phyloP scores from a whole-genome alignment of 2,113 vertebrate species.

The Rhegmatorhina hoffmannsi region DNA sequence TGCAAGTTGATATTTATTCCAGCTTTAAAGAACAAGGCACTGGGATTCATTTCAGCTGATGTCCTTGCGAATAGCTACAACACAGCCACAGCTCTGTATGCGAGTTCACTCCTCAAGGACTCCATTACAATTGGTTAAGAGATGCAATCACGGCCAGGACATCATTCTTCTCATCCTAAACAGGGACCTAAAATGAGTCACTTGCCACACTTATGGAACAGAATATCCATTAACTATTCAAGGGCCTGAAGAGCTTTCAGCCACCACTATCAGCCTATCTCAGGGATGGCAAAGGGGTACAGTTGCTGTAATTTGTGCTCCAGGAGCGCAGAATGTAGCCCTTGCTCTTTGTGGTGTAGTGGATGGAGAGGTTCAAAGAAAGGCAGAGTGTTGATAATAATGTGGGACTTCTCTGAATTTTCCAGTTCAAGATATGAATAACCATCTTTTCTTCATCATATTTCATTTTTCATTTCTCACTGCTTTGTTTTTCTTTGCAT shows the following conservation, averaged over 20 bases:
- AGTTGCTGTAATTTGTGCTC: background rate
- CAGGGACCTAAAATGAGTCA: background rate
- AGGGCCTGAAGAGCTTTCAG: background rate
- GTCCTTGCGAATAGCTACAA: background rate
- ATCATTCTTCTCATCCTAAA: background rate
- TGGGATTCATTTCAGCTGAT: background rate
- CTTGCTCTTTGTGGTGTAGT: background rate
- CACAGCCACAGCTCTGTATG: background rate
- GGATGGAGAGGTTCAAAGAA: background rate
- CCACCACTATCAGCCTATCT: background rate
- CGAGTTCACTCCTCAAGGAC: background rate
- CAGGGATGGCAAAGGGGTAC: background rate
- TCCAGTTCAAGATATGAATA: background rate
- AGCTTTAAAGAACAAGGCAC: background rate
- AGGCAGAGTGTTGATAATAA: background rate
- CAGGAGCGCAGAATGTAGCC: background rate
- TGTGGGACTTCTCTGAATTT: background rate
- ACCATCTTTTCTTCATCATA: background rate
- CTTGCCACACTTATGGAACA: background rate
- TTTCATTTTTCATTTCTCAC: background rate
- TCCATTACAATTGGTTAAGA: background rate
- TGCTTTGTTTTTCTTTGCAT: background rate
- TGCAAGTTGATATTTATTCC: background rate
- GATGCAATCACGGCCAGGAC: background rate
- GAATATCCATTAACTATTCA: background rate